These are phyloP conservation scores for Brachionus angularis DNA, from an alignment of 1,140 invertebrate genomes.

Conservation along the genomic window DNA sequence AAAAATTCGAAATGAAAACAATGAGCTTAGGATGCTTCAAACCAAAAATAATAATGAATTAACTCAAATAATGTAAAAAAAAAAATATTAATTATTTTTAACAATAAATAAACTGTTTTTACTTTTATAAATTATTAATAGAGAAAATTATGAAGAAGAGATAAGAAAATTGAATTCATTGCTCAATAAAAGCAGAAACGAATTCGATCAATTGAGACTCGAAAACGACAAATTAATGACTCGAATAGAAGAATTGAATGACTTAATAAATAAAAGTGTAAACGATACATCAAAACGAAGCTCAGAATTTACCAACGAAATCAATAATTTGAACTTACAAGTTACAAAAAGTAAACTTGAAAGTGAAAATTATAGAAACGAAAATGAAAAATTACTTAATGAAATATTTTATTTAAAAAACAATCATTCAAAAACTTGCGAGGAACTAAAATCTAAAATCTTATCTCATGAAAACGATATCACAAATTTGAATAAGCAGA, in stretches of 20 bases:
- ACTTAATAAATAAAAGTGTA: constrained; percentile 28
- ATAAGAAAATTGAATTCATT: background rate
- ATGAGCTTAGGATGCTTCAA: constrained; percentile 2
- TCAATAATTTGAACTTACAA: background rate
- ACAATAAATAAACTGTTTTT: background rate
- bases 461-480: constrained; percentile 9
- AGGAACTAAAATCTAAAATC: constrained; percentile 23
- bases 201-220: background rate
- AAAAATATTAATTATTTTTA: background rate
- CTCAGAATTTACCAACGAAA: constrained; percentile 6
- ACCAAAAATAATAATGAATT: constrained; percentile 39
- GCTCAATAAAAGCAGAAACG: background rate
- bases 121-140: background rate
- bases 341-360: constrained; percentile 5
- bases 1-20: constrained; percentile 28
- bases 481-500: constrained; percentile 6
- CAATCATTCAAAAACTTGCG: background rate
- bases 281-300: constrained; percentile 25
- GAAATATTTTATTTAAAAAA: constrained; percentile 6
- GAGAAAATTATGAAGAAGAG: constrained; percentile 28
- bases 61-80: constrained; percentile 24
- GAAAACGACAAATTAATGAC: constrained; percentile 14
- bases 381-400: constrained; percentile 17
- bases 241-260: constrained; percentile 6
- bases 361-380: constrained; percentile 29